Percentiles rank a stretch among this genome's conserved stretches.
Evolutionary conservation across 1,140 invertebrate genomes (phyloP).

Genomic region (Thaumetopoea pityocampa): DNA sequence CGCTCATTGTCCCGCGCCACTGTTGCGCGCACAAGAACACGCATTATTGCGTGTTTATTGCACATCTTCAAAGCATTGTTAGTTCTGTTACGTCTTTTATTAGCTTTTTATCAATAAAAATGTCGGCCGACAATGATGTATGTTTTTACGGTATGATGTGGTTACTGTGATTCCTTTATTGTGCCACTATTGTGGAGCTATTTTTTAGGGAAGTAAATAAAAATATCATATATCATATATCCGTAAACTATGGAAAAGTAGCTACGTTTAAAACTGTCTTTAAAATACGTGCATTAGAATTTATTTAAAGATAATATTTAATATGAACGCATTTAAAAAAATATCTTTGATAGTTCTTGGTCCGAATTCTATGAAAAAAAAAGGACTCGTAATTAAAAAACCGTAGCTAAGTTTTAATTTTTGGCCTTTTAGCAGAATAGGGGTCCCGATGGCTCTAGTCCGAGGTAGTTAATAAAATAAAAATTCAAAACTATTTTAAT

Average conservation of each 20-base stretch:
- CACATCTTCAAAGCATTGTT: constrained; percentile 69
- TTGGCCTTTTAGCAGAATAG: no score
- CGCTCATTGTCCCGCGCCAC: constrained; percentile 40
- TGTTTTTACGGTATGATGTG: constrained; percentile 66
- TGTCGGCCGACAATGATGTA: constrained; percentile 53
- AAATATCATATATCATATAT: constrained; percentile 1
- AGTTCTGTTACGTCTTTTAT: constrained; percentile 56
- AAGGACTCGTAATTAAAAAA: no score
- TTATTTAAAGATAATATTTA: no score
- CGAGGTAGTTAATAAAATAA: no score
- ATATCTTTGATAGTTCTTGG: no score
- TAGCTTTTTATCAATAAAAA: constrained; percentile 57
- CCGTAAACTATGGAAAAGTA: not conserved
- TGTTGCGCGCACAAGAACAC: constrained; percentile 43
- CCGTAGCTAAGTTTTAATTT: no score
- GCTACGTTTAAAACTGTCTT: no score
- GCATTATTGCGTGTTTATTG: constrained; percentile 69
- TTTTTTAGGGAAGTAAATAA: constrained; percentile 9
- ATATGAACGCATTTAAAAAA: no score
- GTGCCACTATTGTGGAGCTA: constrained; percentile 10
- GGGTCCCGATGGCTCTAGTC: no score
- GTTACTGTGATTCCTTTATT: constrained; percentile 47
- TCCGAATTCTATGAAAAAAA: no score
- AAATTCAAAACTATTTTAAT: no score
- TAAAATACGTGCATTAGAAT: no score